Base-by-base conservation (phyloP, 2,888 invertebrate species). In the Griposia aprilina region DNA sequence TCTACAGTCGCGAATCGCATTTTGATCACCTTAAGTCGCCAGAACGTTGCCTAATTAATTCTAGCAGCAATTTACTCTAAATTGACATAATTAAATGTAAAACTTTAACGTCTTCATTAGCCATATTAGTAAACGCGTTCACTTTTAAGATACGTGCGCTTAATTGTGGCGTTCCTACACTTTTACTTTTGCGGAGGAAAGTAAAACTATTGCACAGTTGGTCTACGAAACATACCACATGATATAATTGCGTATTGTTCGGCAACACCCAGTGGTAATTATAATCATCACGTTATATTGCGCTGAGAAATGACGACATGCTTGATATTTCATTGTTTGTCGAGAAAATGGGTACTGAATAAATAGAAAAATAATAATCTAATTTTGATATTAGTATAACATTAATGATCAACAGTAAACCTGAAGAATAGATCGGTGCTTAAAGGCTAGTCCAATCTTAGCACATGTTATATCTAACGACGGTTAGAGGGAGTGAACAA, bases 131-230 rank as follows among this genome's bases (percentile, higher is more conserved):
- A 80, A 76, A 80, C 76, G 73, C 87, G 69, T 81, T 84, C 86
- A 86, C 87, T 89, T 88, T 84, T 84, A 80, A 76, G 65, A 81
- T 80, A 83, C 82, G 83, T 82, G 72, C 59, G 57, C 20, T 52
- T 78, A 81, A 82, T 80, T 80, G 79, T 78, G 77, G 73, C 80
- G 74, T 74, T 74, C 65, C 50, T 82, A 57, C 23, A 82, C 84
- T 85, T 88, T 92, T 91, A 88, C 90, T 92, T 91, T 92, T 83
- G 71, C 73, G 8, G 68, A 89, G 73, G 88, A 91, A 89, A 91
- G 89, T 88, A 83, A 88, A 82, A 87, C 76, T 81, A 71, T 80
- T 70, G 74, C 80, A 65, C 70, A 72, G 68, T 66, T 67, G 52
- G 63, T 62, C 1, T 67, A 73, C 75, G 82, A 77, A 83, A 81